These are phyloP conservation scores for Todus mexicanus DNA, from an alignment of 2,797 vertebrate genomes.

Conservation along the genomic window DNA sequence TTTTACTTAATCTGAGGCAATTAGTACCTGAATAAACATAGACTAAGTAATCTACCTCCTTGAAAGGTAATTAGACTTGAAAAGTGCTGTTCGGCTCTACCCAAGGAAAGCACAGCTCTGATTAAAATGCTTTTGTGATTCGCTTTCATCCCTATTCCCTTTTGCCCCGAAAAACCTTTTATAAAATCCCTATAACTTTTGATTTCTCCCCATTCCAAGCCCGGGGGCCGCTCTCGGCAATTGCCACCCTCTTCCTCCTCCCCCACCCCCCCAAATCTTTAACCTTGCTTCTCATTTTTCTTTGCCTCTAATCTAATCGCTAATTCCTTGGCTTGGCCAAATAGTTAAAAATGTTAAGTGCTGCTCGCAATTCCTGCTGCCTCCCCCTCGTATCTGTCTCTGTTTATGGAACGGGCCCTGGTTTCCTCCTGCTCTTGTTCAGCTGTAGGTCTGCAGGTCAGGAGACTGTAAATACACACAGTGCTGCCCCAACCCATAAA, in stretches of 20 bases:
- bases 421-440: conserved; percentile 80
- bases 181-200: conserved; percentile 3
- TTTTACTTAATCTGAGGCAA: conserved; percentile 46
- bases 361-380: conserved; percentile 70
- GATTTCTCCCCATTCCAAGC: conserved; percentile 24
- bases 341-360: conserved; percentile 82
- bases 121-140: conserved; percentile 42
- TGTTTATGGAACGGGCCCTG: conserved; percentile 80
- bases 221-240: not conserved
- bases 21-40: conserved; percentile 57
- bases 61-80: conserved; percentile 37
- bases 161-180: conserved; percentile 41
- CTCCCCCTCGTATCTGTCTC: conserved; percentile 79
- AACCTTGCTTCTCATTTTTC: conserved; percentile 44
- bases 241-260: not conserved
- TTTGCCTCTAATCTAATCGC: conserved; percentile 75
- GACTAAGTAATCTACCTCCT: conserved; percentile 46
- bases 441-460: conserved; percentile 88
- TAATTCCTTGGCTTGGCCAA: conserved; percentile 75
- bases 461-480: conserved; percentile 98
- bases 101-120: conserved; percentile 17
- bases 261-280: not conserved
- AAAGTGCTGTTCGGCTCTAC: not conserved
- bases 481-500: conserved; percentile 86
- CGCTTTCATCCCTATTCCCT: conserved; percentile 47